Percentiles rank a stretch among this genome's conserved stretches.
These are phyloP conservation scores for Oeneis ivallda DNA, from an alignment of 2,888 invertebrate species.

Conservation along the genomic window DNA sequence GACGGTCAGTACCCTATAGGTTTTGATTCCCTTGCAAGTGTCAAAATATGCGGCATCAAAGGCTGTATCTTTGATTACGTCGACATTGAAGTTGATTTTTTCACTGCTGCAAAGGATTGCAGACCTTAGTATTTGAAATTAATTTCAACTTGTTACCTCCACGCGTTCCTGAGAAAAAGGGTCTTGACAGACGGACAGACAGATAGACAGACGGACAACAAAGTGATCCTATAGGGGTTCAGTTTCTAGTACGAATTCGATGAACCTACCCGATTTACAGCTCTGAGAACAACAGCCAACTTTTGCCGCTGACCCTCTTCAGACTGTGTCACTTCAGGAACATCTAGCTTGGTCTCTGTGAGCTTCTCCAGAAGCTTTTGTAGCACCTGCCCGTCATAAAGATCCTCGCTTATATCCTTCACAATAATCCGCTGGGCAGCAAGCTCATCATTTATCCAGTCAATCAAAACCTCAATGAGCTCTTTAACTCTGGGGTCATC, in stretches of 20 bases:
- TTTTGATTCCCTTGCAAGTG: too few relatives aligned
- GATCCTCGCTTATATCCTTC: conserved; percentile 96
- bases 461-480: conserved; percentile 92
- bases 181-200: not conserved
- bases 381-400: conserved; percentile 96
- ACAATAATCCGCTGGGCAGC: conserved; percentile 98
- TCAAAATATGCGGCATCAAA: too few relatives aligned
- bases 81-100: too few relatives aligned
- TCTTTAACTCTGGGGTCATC: conserved; percentile 93
- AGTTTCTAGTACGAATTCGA: not conserved
- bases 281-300: conserved; percentile 91
- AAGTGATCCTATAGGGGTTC: too few relatives aligned
- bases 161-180: too few relatives aligned
- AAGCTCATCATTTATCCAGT: conserved; percentile 99
- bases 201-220: too few relatives aligned
- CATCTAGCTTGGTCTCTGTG: conserved; percentile 94
- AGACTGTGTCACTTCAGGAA: conserved; percentile 98
- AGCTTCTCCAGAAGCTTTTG: conserved; percentile 91
- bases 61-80: too few relatives aligned
- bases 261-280: conserved; percentile 88
- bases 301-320: conserved; percentile 99
- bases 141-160: too few relatives aligned
- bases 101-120: too few relatives aligned
- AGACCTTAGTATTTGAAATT: too few relatives aligned
- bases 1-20: too few relatives aligned